Evolutionary conservation across 2,113 vertebrate species (phyloP).

Genomic region (Marcusenius ussheri): DNA sequence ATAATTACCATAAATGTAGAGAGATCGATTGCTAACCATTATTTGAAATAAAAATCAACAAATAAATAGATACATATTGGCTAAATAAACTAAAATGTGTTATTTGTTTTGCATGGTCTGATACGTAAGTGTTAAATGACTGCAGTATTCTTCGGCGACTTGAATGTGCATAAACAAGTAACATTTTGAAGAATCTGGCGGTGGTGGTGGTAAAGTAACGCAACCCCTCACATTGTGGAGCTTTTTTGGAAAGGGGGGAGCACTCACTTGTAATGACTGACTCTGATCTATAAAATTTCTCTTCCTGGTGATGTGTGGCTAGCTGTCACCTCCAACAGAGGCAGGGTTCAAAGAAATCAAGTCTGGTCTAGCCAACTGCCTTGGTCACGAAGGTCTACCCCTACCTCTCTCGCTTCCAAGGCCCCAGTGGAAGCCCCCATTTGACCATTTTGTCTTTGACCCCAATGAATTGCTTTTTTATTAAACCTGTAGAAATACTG

Average conservation of each 20-base stretch:
- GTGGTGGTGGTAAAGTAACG: background rate
- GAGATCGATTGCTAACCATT: background rate
- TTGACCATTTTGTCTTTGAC: constrained; percentile 12
- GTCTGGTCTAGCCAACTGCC: constrained; percentile 33
- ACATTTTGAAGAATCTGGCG: background rate
- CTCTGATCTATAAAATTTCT: constrained; percentile 34
- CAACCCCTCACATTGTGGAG: background rate
- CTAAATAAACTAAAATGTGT: background rate
- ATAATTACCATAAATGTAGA: background rate
- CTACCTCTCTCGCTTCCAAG: background rate
- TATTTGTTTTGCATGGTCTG: background rate
- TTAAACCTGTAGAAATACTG: constrained; percentile 15
- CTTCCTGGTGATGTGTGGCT: constrained; percentile 1
- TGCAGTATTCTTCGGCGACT: background rate
- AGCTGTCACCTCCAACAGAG: constrained; percentile 35
- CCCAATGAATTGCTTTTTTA: constrained; percentile 20
- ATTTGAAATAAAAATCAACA: background rate
- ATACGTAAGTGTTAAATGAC: background rate
- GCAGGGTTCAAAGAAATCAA: constrained; percentile 42
- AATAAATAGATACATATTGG: background rate
- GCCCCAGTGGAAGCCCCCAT: background rate
- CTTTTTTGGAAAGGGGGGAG: constrained; percentile 23
- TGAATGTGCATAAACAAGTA: constrained; percentile 5
- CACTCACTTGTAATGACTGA: constrained; percentile 9
- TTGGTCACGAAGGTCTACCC: background rate